Conservation (phyloP, 1,140 invertebrate species). For the Pomacea maculata region DNA sequence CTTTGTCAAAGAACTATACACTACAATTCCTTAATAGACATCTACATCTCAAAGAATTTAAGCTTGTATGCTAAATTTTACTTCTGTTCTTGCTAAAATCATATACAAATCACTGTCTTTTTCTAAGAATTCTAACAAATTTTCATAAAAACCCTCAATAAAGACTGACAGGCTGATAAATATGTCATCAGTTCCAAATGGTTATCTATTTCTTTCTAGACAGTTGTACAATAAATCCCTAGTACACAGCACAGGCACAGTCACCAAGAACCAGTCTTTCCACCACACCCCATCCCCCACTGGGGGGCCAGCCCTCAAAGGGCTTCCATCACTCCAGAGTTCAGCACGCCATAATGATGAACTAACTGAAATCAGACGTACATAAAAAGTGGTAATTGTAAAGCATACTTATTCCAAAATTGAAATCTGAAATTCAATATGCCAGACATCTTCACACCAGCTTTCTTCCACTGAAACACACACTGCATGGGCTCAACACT, state of each 20-base stretch:
- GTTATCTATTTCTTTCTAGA: neutral
- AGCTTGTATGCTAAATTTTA: neutral
- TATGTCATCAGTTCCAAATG: neutral
- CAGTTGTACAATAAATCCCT: neutral
- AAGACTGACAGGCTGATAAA: no score
- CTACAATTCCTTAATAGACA: neutral
- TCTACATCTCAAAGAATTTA: neutral
- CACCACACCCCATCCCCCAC: neutral
- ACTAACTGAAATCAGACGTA: constrained; percentile 28
- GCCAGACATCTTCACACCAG: no score
- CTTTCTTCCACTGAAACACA: neutral
- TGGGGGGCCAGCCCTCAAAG: constrained; percentile 31
- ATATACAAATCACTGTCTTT: neutral
- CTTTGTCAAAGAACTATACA: constrained; percentile 1
- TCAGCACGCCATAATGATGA: constrained; percentile 51
- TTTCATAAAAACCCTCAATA: neutral
- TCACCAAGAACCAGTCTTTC: neutral
- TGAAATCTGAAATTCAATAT: neutral
- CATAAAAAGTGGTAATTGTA: constrained; percentile 7
- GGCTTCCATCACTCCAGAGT: constrained; percentile 34
- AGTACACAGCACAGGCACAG: neutral
- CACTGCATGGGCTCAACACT: neutral
- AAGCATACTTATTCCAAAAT: neutral
- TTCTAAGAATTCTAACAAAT: neutral
- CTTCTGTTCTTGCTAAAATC: neutral